Base-by-base conservation (phyloP, 2,888 invertebrate genomes). In the Temnothorax rugatulus region DNA sequence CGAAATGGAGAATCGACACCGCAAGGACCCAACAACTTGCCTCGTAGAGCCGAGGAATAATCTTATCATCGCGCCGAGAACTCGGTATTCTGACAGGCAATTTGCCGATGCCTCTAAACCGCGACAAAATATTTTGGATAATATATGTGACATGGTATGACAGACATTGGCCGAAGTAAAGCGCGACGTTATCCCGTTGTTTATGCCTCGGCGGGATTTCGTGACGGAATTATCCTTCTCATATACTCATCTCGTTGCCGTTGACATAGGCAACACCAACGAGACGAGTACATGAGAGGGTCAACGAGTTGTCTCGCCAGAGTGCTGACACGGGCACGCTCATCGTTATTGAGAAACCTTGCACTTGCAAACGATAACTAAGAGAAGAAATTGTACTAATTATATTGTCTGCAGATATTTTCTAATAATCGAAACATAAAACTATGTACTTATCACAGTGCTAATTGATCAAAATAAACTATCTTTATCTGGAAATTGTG, bases 1-100 rank as follows among this genome's bases (percentile, higher is more conserved):
- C 68, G 77, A 83, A 84, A 83, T 59, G 82, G 25, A 82, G 84
- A 41, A 84, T 85, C 77, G 89, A 87, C 85, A 84, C 76, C 81
- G 54, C 47, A 34, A 47, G 29, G 57, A 34, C 13, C 57, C 38
- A 21, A 66, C 66, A 59, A 61, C 38, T 76, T 29, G 83, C 69
- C 66, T 59, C 21, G 52, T 25, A 74, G 11, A 9, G 18, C 34
- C 47, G 7, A 47, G 34, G 47, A 69, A 79, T 82, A 73, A 50
- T 63, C 61, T 74, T 61, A 63, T 74, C 50, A 64, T 61, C 63
- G 44, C 41, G 41, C 38, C n/a, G 29, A 25, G 34, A 57, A 69
- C 18, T 44, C 1, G 8, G 25, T 9, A 25, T 29, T 9, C 9
- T 63, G 50, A 69, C 57, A 15, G 29, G 11, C 34, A 44, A 79